Evolutionary conservation across 2,888 invertebrate species (phyloP).

Genomic region (Neoaliturus tenellus): DNA sequence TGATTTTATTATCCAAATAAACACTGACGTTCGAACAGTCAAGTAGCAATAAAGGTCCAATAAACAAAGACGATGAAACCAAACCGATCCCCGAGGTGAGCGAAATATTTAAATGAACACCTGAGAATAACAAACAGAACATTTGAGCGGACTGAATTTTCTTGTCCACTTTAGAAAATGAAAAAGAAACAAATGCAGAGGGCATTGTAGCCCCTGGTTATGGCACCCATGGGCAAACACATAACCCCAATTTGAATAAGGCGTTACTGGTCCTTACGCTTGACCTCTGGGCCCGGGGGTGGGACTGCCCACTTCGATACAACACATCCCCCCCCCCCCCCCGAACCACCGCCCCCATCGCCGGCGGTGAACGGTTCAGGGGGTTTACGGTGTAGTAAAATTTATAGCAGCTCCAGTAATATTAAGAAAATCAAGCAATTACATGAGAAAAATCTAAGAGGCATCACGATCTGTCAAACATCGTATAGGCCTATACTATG

Average conservation of each 20-base stretch:
- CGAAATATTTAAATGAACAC: conserved; percentile 25
- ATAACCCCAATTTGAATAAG: conserved; percentile 51
- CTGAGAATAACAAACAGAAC: conserved; percentile 42
- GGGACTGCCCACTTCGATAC: background rate
- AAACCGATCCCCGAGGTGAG: conserved; percentile 17
- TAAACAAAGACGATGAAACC: background rate
- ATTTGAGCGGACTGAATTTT: conserved; percentile 43
- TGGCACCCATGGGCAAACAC: conserved; percentile 35
- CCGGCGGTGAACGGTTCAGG: background rate
- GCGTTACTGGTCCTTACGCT: conserved; percentile 50
- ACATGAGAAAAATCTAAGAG: too few species aligned
- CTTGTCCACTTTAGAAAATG: conserved; percentile 51
- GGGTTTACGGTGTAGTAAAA: background rate
- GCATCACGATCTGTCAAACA: too few species aligned
- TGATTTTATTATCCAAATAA: too few species aligned
- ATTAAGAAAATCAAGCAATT: too few species aligned
- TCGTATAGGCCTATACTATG: too few species aligned
- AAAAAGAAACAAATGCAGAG: conserved; percentile 44
- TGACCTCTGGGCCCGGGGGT: conserved; percentile 27
- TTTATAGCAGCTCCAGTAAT: too few species aligned
- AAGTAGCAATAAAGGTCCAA: background rate
- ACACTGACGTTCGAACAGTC: background rate
- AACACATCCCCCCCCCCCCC: background rate
- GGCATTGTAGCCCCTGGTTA: conserved; percentile 42
- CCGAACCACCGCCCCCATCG: too few species aligned